A percentile compares a stretch with the other conserved stretches of the same genome.
phyloP scores from a whole-genome alignment of 2,113 vertebrate species.

The Catharus minimus region DNA sequence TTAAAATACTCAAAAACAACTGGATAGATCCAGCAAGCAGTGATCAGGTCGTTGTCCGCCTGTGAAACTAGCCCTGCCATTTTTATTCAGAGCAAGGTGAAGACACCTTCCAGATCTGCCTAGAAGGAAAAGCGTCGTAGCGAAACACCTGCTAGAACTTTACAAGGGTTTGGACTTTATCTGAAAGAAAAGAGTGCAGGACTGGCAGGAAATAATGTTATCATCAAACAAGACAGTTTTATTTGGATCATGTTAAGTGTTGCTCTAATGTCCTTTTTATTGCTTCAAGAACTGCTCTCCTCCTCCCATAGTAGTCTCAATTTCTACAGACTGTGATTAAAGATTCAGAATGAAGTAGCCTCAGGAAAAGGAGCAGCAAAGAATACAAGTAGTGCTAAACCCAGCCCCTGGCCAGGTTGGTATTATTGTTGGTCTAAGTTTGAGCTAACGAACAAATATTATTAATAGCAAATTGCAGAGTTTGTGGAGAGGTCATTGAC shows the following conservation, averaged over 20 bases:
- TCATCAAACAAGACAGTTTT: neutral
- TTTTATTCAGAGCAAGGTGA: neutral
- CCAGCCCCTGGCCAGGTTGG: neutral
- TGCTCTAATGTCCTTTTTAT: neutral
- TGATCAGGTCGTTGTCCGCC: neutral
- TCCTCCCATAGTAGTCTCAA: neutral
- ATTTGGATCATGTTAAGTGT: neutral
- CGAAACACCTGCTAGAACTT: neutral
- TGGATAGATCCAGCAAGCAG: neutral
- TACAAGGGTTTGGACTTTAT: neutral
- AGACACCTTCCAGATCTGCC: neutral
- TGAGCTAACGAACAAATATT: neutral
- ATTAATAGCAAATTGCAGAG: neutral
- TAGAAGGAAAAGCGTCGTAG: neutral
- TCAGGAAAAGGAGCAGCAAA: neutral
- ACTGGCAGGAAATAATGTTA: neutral
- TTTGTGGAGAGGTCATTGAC: neutral
- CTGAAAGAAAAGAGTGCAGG: neutral
- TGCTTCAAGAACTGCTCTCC: neutral
- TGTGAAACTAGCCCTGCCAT: neutral
- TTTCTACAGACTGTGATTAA: neutral
- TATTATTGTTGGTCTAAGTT: neutral
- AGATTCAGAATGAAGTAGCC: neutral
- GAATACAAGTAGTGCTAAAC: neutral
- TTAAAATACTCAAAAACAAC: neutral